These are phyloP conservation scores for Heterotis niloticus DNA, from an alignment of 2,113 vertebrate species.

Conservation along the genomic window DNA sequence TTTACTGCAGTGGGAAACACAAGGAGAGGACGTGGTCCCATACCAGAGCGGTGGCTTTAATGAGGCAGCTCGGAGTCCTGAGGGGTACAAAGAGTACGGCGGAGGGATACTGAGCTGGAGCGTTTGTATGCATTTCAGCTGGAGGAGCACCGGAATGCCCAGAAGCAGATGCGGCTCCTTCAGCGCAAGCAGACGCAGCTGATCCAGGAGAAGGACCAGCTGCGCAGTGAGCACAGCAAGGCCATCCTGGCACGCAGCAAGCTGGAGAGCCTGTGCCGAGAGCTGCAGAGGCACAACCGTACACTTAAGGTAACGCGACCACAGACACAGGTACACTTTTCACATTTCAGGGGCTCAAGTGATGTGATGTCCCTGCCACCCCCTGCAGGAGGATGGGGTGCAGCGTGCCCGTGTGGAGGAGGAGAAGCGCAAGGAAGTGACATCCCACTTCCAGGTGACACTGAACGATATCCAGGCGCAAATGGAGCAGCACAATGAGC, in stretches of 20 bases:
- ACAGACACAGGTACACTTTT: not conserved
- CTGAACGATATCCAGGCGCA: slow-evolving; percentile 95
- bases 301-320: slow-evolving; percentile 78
- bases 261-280: slow-evolving; percentile 90
- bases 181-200: slow-evolving; percentile 96
- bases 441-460: slow-evolving; percentile 92
- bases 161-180: slow-evolving; percentile 89
- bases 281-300: slow-evolving; percentile 94
- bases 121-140: slow-evolving; percentile 58
- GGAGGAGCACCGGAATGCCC: slow-evolving; percentile 88
- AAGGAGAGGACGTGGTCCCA: not conserved
- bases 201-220: slow-evolving; percentile 91
- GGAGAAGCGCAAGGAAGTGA: slow-evolving; percentile 96
- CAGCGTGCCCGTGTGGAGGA: slow-evolving; percentile 91
- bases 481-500: slow-evolving; percentile 97
- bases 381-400: slow-evolving; percentile 82
- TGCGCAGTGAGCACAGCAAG: slow-evolving; percentile 92
- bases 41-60: not conserved
- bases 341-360: too few relatives aligned
- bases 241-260: slow-evolving; percentile 94
- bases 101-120: not conserved
- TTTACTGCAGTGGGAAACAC: not conserved
- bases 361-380: not conserved
- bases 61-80: not conserved
- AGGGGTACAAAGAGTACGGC: not conserved